A percentile compares a stretch with the other conserved stretches of the same genome.
These are phyloP conservation scores for Noctua fimbriata DNA, from an alignment of 2,888 invertebrate genomes.

Conservation along the genomic window DNA sequence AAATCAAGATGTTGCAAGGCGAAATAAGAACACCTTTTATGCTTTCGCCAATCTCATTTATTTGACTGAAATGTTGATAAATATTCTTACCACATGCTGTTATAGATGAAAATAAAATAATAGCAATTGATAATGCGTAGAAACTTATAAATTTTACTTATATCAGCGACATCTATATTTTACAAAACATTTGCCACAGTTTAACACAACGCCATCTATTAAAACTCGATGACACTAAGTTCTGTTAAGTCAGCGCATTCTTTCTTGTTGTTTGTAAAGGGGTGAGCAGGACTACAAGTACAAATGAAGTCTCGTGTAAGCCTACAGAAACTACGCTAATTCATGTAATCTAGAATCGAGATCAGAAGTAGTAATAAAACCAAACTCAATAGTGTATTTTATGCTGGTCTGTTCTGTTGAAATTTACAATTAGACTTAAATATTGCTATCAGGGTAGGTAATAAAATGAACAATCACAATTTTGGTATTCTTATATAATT, in stretches of 20 bases:
- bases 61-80: background rate
- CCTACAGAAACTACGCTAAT: background rate
- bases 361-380: background rate
- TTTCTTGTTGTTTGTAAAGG: background rate
- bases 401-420: background rate
- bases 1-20: slow-evolving; percentile 37
- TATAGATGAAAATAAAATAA: background rate
- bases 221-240: background rate
- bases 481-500: slow-evolving; percentile 62
- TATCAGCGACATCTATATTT: slow-evolving; percentile 29
- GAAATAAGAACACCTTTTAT: background rate
- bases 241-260: no score
- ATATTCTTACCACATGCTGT: background rate
- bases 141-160: background rate
- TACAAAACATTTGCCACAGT: background rate
- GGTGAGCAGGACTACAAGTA: background rate
- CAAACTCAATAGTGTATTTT: background rate
- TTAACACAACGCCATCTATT: slow-evolving; percentile 35
- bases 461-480: slow-evolving; percentile 11
- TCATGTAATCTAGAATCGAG: background rate
- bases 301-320: background rate
- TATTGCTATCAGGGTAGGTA: background rate
- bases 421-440: background rate
- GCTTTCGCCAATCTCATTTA: background rate
- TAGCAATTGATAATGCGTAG: accelerated